A percentile compares a stretch with the other conserved stretches of the same genome.
These are phyloP conservation scores for Phaethornis superciliosus DNA, from an alignment of 2,113 vertebrate genomes.

Conservation along the genomic window DNA sequence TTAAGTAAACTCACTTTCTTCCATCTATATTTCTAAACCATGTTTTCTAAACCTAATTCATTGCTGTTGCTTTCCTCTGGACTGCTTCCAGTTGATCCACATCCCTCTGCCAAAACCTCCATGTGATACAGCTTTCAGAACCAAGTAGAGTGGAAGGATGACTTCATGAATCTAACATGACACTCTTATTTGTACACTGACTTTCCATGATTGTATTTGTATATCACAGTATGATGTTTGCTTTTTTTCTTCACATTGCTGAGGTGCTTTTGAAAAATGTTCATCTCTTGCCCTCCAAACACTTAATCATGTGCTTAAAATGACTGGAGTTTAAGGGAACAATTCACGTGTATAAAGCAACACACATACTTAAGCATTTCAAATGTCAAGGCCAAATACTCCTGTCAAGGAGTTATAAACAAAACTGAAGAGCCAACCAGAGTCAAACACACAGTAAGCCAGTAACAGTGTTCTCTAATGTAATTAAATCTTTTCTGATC, in stretches of 20 bases:
- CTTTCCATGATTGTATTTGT: slow-evolving; percentile 21
- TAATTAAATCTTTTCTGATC: slow-evolving; percentile 19
- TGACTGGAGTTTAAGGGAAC: neutral
- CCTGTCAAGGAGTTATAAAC: neutral
- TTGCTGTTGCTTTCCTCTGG: slow-evolving; percentile 27
- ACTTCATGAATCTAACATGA: slow-evolving; percentile 68
- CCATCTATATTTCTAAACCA: slow-evolving; percentile 8
- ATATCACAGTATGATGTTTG: neutral
- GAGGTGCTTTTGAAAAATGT: slow-evolving; percentile 12
- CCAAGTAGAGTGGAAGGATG: slow-evolving; percentile 67
- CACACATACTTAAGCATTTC: neutral
- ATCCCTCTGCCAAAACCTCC: slow-evolving; percentile 55
- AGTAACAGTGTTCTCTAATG: neutral
- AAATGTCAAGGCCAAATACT: slow-evolving; percentile 4
- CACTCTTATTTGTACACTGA: slow-evolving; percentile 62
- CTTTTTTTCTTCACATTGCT: neutral
- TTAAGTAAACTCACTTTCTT: neutral
- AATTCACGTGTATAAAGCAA: neutral
- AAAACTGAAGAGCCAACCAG: neutral
- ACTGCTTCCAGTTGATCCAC: slow-evolving; percentile 39
- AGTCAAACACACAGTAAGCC: neutral
- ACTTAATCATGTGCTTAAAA: neutral
- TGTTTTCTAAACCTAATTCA: slow-evolving; percentile 36
- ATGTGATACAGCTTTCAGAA: slow-evolving; percentile 46
- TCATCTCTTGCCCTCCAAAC: neutral